A percentile compares a stretch with the other conserved stretches of the same genome.
Conservation (phyloP, 92 coral and sea anemone genomes). For the Epizoanthus illoricatus region DNA sequence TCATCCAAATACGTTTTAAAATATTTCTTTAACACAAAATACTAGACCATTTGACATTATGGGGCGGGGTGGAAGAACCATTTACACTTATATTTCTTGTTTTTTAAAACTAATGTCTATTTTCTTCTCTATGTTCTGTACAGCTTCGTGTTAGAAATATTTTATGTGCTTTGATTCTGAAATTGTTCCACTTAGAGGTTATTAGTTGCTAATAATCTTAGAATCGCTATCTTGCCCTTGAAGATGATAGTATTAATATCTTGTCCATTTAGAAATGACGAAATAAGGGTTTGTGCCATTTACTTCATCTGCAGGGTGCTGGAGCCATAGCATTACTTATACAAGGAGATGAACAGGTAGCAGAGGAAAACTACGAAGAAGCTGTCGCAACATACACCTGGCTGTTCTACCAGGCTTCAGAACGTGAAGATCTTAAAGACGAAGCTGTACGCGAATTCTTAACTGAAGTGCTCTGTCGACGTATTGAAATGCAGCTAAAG, state of each 20-base stretch:
- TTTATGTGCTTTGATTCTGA: too few species aligned
- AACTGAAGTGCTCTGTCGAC: neutral
- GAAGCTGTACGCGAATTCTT: neutral
- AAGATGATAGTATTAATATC: neutral
- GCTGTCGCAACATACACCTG: neutral
- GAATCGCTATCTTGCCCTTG: too few species aligned
- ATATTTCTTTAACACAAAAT: too few species aligned
- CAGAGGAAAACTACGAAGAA: neutral
- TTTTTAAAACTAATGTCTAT: too few species aligned
- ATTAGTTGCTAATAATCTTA: too few species aligned
- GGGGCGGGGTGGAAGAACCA: too few species aligned
- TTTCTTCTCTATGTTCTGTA: too few species aligned
- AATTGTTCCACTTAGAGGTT: too few species aligned
- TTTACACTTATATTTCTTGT: too few species aligned
- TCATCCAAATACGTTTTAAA: too few species aligned
- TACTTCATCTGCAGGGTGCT: neutral
- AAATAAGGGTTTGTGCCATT: neutral
- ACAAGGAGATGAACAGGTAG: neutral
- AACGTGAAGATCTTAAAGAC: neutral
- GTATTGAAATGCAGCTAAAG: neutral
- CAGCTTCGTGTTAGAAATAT: too few species aligned
- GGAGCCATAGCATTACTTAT: neutral
- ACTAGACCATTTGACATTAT: too few species aligned
- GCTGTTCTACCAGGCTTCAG: neutral
- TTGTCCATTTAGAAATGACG: neutral